Evolutionary conservation across 2,888 invertebrate species (phyloP).

Genomic region (Drosophila aldrichi): DNA sequence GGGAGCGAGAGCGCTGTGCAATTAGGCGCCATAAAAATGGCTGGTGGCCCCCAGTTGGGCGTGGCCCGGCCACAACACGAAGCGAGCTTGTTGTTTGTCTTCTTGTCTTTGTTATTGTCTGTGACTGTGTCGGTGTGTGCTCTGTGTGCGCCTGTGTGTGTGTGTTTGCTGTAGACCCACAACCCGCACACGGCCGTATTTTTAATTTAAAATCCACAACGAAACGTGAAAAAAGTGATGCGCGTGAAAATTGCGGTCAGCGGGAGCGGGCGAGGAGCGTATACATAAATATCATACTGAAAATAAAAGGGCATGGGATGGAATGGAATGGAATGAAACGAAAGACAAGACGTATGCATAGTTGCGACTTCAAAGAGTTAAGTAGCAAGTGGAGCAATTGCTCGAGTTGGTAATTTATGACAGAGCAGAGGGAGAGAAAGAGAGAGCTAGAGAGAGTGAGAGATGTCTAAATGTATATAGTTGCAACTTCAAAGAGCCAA

Average conservation of each 20-base stretch:
- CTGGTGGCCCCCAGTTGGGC: constrained; percentile 55
- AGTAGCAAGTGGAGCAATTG: not conserved
- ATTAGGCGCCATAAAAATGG: constrained; percentile 83
- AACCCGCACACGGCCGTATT: constrained; percentile 68
- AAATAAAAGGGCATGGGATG: not conserved
- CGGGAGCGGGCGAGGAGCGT: not conserved
- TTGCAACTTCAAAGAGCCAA: constrained; percentile 2
- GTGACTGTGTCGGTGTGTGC: constrained; percentile 1
- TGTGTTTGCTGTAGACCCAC: constrained; percentile 38
- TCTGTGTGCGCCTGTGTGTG: not conserved
- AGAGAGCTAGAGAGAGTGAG: no score
- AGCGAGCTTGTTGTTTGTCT: constrained; percentile 58
- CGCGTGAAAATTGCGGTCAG: constrained; percentile 59
- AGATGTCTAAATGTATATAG: not conserved
- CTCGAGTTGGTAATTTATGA: not conserved
- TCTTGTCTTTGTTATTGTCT: constrained; percentile 60
- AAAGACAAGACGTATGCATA: not conserved
- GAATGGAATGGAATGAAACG: not conserved
- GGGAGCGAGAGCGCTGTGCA: constrained; percentile 55
- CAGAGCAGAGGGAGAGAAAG: not conserved
- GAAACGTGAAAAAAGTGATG: constrained; percentile 53
- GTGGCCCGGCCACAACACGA: constrained; percentile 36
- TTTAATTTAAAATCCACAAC: constrained; percentile 77
- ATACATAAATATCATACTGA: not conserved
- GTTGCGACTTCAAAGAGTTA: constrained; percentile 1